Evolutionary conservation across 1,140 invertebrate species (phyloP), one percentile per base, ranked within the genome.

Genomic region (Thaumetopoea pityocampa): DNA sequence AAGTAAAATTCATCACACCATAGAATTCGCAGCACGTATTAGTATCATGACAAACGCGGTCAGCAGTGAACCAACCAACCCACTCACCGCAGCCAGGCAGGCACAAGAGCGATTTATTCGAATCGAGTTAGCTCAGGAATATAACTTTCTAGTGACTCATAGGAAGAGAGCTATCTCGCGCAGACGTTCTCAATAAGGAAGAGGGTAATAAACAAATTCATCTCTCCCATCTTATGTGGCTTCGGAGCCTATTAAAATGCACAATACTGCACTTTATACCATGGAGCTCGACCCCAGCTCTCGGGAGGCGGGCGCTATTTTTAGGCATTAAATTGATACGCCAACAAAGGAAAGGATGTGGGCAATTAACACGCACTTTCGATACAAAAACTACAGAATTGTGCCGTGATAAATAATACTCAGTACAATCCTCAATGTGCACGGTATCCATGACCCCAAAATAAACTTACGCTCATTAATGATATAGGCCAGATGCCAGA

Each of bases 141-240:
- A 78, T 84, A 51, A 72, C 77, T 84, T 81, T 81, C 77, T 80
- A 83, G 67, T 83, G 79, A 83, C 54, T 83, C 79, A 83, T 81
- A 79, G 77, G 79, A 81, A 79, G 77, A 80, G 77, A 74, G 72
- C 73, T 81, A 83, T 83, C 79, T 77, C 57, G 63, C 63, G 54
- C 79, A 80, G 74, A 81, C 80, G 73, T 60, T 80, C 77, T 77
- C 80, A 84, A 84, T 84, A 80, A 84, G 80, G 80, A 84, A 84
- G 77, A 74, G 71, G 73, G 73, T 72, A 84, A 84, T 84, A 84
- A 84, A 84, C 74, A 77, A 81, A 84, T 81, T 81, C 80, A 84
- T 76, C 80, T 79, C 74, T 70, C 67, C 61, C 70, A 76, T 83
- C 77, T 81, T 79, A 78, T 73, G 74, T 67, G 69, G 73, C 76